Evolutionary conservation across 2,797 vertebrate species (phyloP), one percentile per base, ranked within the genome.

Genomic region (Alca torda): DNA sequence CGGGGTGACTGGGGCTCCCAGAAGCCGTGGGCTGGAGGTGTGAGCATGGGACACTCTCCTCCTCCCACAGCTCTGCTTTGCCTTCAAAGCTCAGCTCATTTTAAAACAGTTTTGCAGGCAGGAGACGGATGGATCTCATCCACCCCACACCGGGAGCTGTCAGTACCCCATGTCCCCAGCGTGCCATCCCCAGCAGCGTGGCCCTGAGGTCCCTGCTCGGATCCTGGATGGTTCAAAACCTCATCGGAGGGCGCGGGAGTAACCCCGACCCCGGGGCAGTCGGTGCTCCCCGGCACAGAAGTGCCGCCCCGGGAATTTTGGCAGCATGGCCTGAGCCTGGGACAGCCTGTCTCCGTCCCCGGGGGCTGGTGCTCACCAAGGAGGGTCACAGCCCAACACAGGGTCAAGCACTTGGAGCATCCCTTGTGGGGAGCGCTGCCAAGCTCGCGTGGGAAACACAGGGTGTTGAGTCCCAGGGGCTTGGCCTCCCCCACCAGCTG

Each of bases 21-120:
- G 35, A 53, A 68, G 48, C 84, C 1, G 0, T 0, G 0, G 50
- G 53, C 70, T 73, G 79, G 60, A 79, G 64, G 68, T 85, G 75
- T 68, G 51, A 94, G 59, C 2, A 1, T 96, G 89, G 69, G 91
- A 90, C 11, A 11, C n/a, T 83, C 17, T 84, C 59, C 21, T 33
- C 26, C 18, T 88, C 31, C 54, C 53, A 35, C 63, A 82, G 48
- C 59, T 86, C 76, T 6, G 4, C 46, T 86, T 77, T 82, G 78
- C 48, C 45, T 35, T 70, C 63, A 24, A 72, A 95, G 26, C 81
- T 56, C n/a, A 24, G 43, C 33, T 86, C 10, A 7, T 57, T 77
- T 51, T 56, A 25, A 21, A 46, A 41, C 6, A 10, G 25, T 30
- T 94, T 89, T 50, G 23, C 59, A 45, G 57, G 41, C 59, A 13